Conservation (phyloP, 2,113 vertebrate genomes). For the Cranoglanis bouderius region DNA sequence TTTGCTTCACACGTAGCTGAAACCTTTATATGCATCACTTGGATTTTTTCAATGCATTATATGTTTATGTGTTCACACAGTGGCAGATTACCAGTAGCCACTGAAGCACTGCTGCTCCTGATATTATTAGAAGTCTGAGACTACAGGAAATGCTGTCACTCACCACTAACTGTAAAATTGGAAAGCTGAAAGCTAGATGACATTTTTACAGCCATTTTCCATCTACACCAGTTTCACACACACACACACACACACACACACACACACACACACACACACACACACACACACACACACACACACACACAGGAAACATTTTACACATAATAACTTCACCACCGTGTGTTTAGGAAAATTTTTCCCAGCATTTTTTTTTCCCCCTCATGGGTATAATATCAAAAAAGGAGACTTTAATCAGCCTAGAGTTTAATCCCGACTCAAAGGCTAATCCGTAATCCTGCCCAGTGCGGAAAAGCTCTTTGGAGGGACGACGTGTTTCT, state of each 20-base stretch:
- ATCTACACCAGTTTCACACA: neutral
- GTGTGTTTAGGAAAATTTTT: neutral
- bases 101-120: slow-evolving; percentile 16
- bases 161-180: slow-evolving; percentile 32
- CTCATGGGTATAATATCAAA: slow-evolving; percentile 58
- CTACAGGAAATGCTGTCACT: neutral
- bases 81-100: neutral
- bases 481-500: slow-evolving; percentile 17
- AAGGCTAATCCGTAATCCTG: slow-evolving; percentile 65
- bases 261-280: neutral
- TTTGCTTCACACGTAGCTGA: slow-evolving; percentile 29
- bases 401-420: slow-evolving; percentile 65
- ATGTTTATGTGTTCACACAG: neutral
- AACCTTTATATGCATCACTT: neutral
- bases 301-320: neutral
- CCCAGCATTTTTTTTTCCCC: slow-evolving; percentile 2
- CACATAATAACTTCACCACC: neutral
- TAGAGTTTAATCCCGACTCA: slow-evolving; percentile 66
- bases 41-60: neutral
- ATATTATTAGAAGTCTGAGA: slow-evolving; percentile 21
- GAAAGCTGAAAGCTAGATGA: slow-evolving; percentile 7
- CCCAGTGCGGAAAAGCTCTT: slow-evolving; percentile 53
- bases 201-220: neutral
- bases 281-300: neutral
- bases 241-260: slow-evolving; percentile 6